Base-by-base conservation (phyloP, 2,888 invertebrate genomes). In the Actias luna region DNA sequence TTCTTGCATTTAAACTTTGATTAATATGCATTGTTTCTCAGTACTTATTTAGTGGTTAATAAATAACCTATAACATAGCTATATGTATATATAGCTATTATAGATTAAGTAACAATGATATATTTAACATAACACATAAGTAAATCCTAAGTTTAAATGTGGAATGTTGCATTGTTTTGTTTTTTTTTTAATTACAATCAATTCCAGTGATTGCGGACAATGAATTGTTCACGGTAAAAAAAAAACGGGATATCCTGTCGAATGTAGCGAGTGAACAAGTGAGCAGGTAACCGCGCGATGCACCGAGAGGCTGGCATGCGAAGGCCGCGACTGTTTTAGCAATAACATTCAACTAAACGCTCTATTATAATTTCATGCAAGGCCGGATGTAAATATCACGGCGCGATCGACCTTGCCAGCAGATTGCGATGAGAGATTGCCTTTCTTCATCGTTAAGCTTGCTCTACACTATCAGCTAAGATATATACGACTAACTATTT, bases 361-460 rank as follows among this genome's bases (percentile, higher is more conserved):
- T 81, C 80, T 77, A 78, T 72, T 70, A 71, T 78, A 80, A 74
- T 75, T 69, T 75, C 72, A 71, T 59, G 73, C 81, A 78, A 82
- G 79, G 82, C 72, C 75, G 77, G 73, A 74, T 75, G 75, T 73
- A 69, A 71, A 78, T 70, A 69, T 69, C 71, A 66, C 69, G 63
- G 61, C 72, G 75, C 76, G 71, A 75, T 67, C 73, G 77, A 70
- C 80, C 81, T 82, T 76, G 78, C 63, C 57, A 68, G 70, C 69
- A 50, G 46, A 50, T 50, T 50, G 46, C 46, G 46, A 50, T 50
- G 46, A 71, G 68, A 71, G 73, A 77, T 77, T 74, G 70, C 78
- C 77, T 82, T 83, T 81, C 80, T 80, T 76, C 57, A 46, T 52
- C 36, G 4, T 36, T 58, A 62, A 60, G 58, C 27, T 36, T 25